Conservation (phyloP, 2,888 invertebrate species). For the Pteria penguin region DNA sequence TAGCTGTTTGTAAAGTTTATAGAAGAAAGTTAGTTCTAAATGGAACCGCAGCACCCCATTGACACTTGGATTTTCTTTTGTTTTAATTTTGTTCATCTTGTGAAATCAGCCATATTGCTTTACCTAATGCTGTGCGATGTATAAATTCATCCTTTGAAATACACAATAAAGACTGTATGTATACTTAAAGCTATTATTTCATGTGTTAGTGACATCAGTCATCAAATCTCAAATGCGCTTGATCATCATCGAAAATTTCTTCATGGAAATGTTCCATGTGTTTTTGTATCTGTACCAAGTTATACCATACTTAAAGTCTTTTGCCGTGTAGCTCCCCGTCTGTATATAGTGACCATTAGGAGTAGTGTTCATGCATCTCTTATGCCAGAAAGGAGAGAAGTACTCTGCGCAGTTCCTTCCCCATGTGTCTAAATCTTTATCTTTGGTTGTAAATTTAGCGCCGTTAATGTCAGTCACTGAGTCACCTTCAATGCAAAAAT, state of each 20-base stretch:
- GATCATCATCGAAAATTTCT: background rate
- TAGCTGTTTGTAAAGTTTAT: too few relatives aligned
- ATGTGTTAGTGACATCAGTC: too few relatives aligned
- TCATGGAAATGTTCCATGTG: background rate
- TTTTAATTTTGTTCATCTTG: too few relatives aligned
- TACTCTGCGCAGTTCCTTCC: background rate
- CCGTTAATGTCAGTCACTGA: background rate
- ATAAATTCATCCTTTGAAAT: too few relatives aligned
- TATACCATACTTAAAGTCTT: background rate
- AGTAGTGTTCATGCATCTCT: background rate
- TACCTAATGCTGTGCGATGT: too few relatives aligned
- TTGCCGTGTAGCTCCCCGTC: background rate
- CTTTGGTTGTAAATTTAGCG: background rate
- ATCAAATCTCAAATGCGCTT: too few relatives aligned
- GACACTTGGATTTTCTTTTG: too few relatives aligned
- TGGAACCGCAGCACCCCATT: too few relatives aligned
- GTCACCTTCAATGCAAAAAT: background rate
- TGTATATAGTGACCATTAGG: background rate
- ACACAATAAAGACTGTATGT: too few relatives aligned
- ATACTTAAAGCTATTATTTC: too few relatives aligned
- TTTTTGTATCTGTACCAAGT: background rate
- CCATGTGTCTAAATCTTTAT: background rate
- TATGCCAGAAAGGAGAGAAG: background rate
- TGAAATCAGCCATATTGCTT: too few relatives aligned
- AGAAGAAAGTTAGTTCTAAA: too few relatives aligned